These are phyloP conservation scores for Oryctolagus cuniculus DNA, from an alignment of 2,113 vertebrate species.

Conservation along the genomic window mOryCun1.1 NC_091445.1:68729501-68730000, in stretches of 20 bases:
- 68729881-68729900: background rate
- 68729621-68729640: no score
- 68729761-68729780: background rate
- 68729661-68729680: no score
- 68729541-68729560: no score
- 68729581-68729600: no score
- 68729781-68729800: background rate
- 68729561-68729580: no score
- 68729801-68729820: background rate
- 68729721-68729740: background rate
- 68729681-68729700: background rate
- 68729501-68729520: no score
- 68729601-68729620: no score
- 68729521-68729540: no score
- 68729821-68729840: background rate
- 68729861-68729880: background rate
- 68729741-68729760: slow-evolving; percentile 6
- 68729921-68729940: background rate
- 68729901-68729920: background rate
- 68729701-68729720: background rate
- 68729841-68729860: background rate
- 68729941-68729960: background rate
- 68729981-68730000: background rate
- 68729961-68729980: background rate
- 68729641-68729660: no score